phyloP scores from a whole-genome alignment of 2,888 invertebrate genomes.

The Amblyjoppa fuscipennis region DNA sequence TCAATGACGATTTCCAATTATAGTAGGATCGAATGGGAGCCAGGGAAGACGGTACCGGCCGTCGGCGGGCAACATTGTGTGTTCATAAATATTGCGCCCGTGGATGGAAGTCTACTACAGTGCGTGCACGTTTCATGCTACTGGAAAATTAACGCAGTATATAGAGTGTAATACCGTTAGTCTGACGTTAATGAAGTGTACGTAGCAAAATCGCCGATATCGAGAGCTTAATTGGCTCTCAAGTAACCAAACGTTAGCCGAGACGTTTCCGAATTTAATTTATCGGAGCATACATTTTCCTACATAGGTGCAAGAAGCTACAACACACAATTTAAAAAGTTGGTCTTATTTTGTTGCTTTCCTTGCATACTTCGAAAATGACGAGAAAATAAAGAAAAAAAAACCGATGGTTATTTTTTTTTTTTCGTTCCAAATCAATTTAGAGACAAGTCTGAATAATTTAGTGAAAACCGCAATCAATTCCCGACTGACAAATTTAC shows the following conservation, averaged over 20 bases:
- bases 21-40: conserved; percentile 33
- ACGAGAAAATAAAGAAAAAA: not conserved
- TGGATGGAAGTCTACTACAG: conserved; percentile 18
- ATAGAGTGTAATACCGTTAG: conserved; percentile 77
- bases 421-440: not conserved
- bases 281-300: not conserved
- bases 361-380: too few relatives aligned
- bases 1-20: conserved; percentile 59
- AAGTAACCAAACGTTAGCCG: conserved; percentile 44
- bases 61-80: conserved; percentile 14
- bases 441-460: not conserved
- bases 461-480: not conserved
- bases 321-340: too few relatives aligned
- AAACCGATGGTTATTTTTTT: not conserved
- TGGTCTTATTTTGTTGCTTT: too few relatives aligned
- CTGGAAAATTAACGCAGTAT: conserved; percentile 66
- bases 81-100: conserved; percentile 11
- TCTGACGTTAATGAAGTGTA: conserved; percentile 79
- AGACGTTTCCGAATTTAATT: conserved; percentile 74
- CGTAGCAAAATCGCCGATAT: conserved; percentile 66
- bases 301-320: not conserved
- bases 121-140: conserved; percentile 34
- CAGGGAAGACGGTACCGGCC: conserved; percentile 33
- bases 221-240: conserved; percentile 74
- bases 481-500: not conserved